These are phyloP conservation scores for Nyctibius bracteatus DNA, from an alignment of 2,113 vertebrate species.

Conservation along the genomic window DNA sequence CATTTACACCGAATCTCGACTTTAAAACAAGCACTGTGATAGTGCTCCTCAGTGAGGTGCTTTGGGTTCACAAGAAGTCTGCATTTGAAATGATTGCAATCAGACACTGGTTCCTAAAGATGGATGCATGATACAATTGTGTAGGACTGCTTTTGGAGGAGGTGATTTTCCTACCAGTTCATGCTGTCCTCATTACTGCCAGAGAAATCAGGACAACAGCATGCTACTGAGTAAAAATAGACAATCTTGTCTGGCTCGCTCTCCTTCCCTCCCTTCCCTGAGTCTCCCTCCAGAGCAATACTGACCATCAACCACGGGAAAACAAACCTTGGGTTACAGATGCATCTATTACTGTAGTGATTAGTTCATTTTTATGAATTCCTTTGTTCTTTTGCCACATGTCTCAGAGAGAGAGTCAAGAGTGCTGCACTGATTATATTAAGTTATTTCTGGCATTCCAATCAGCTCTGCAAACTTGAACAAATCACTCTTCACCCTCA, in stretches of 20 bases:
- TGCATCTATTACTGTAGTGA: background rate
- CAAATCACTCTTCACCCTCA: background rate
- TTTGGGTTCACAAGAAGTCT: background rate
- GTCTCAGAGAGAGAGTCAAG: background rate
- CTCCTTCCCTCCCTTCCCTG: background rate
- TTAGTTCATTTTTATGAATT: background rate
- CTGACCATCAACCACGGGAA: background rate
- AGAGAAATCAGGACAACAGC: constrained; percentile 76
- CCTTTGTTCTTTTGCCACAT: background rate
- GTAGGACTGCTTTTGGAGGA: constrained; percentile 65
- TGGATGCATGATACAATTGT: constrained; percentile 43
- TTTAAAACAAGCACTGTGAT: background rate
- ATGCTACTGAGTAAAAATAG: constrained; percentile 76
- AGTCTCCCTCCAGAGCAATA: background rate
- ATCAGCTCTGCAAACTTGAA: background rate
- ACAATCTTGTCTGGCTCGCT: constrained; percentile 48
- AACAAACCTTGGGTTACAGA: background rate
- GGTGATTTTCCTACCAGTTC: constrained; percentile 46
- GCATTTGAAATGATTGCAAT: background rate
- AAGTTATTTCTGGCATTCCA: background rate
- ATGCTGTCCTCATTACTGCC: constrained; percentile 72
- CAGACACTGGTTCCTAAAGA: constrained; percentile 53
- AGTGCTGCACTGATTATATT: background rate
- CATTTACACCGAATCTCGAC: background rate
- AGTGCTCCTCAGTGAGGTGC: background rate